Conservation (phyloP, 1,140 invertebrate species). For the Holcopasites calliopsidis region DNA sequence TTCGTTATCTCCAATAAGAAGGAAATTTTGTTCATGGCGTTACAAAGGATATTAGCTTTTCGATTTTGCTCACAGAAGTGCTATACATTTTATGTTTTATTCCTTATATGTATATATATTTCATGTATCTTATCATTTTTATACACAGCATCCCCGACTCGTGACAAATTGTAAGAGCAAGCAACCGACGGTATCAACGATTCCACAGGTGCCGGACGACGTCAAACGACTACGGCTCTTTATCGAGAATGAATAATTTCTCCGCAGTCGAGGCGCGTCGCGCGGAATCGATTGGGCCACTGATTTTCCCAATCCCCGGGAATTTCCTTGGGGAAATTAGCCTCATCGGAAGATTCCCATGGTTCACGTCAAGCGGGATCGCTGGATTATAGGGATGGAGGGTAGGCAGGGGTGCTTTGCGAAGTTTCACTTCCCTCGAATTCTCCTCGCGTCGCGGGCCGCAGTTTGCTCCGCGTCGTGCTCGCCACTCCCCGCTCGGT, state of each 20-base stretch:
- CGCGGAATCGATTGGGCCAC: constrained; percentile 65
- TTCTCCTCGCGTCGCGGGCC: constrained; percentile 13
- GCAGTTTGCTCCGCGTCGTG: background rate
- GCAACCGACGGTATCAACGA: background rate
- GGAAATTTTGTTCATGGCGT: too few species aligned
- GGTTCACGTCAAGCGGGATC: constrained; percentile 61
- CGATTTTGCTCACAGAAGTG: too few species aligned
- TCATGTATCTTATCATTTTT: too few species aligned
- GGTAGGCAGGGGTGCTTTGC: constrained; percentile 8
- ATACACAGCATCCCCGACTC: too few species aligned
- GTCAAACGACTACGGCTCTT: constrained; percentile 59
- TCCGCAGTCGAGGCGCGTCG: constrained; percentile 46
- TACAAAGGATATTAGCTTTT: too few species aligned
- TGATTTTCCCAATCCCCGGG: constrained; percentile 65
- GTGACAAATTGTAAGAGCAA: background rate
- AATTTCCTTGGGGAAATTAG: constrained; percentile 69
- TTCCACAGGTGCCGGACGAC: constrained; percentile 58
- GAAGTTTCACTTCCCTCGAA: constrained; percentile 56
- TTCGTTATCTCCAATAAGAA: too few species aligned
- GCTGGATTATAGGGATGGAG: constrained; percentile 54
- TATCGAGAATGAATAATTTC: constrained; percentile 67
- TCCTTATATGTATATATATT: too few species aligned
- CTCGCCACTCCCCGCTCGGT: background rate
- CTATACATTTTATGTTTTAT: too few species aligned
- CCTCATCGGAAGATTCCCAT: constrained; percentile 66